Base-by-base conservation (phyloP, 2,888 invertebrate species). In the Mesochorus sp. region DNA sequence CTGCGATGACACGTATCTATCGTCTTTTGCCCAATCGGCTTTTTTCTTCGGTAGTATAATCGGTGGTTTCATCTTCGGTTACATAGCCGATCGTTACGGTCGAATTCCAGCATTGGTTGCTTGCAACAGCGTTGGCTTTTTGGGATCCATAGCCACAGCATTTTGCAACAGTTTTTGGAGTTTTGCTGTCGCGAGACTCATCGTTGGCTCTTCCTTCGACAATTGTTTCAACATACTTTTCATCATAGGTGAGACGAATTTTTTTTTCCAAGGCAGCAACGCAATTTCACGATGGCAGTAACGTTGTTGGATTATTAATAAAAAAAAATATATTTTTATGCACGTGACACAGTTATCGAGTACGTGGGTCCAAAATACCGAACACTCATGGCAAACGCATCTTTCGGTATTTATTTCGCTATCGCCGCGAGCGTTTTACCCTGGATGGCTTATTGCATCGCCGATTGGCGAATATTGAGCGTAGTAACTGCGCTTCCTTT, bases 181-280 rank as follows among this genome's bases (percentile, higher is more conserved):
- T 0, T 97, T 97, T 90, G 94, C 95, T 8, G 85, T 95, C 0
- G 95, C 96, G 88, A 92, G 97, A 68, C 95, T 97, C 91, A 92
- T 97, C 51, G 96, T 97, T 1, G 97, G 97, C 3, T 93, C 97
- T 86, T 96, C 96, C 0, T 97, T 97, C 86, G 97, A 97, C 90
- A 97, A 97, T 91, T 96, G 96, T 87, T 97, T 97, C 90, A 97
- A 96, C 44, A 97, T 97, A 95, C 96, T 97, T 94, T 97, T 97
- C 86, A 97, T 97, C 85, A 93, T 97, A 82, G 96, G 97, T 97
- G 91, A 94, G 94, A 59, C 68, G 8, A 0, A 3, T 12, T 24
- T 31, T 31, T 21, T 31, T 26, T 28, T 53, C 6, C 17, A n/a
- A n/a, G n/a, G n/a, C n/a, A n/a, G n/a, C n/a, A n/a, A n/a, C n/a